Percentiles rank a stretch among this genome's conserved stretches.
phyloP scores from a whole-genome alignment of 2,797 vertebrate species.

The Falco biarmicus region DNA sequence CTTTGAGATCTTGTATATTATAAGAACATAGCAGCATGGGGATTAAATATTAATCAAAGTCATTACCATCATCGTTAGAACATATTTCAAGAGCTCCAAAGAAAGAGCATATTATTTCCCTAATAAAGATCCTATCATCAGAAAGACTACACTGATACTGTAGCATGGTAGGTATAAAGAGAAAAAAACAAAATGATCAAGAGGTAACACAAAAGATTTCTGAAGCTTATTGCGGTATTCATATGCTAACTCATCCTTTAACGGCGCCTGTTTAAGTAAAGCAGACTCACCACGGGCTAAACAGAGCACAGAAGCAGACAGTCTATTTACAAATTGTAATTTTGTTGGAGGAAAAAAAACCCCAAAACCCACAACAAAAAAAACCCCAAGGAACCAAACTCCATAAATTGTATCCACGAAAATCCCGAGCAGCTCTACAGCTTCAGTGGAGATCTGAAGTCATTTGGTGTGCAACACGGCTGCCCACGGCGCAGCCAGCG shows the following conservation, averaged over 20 bases:
- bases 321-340: neutral
- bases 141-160: neutral
- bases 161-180: neutral
- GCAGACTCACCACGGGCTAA: neutral
- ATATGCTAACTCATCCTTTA: constrained; percentile 5
- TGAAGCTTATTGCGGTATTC: neutral
- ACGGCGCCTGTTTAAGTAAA: neutral
- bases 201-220: constrained; percentile 4
- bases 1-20: constrained; percentile 48
- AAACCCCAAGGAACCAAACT: neutral
- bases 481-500: neutral
- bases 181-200: constrained; percentile 5
- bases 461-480: fast-evolving
- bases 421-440: neutral
- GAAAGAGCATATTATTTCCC: constrained; percentile 48
- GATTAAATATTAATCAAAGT: constrained; percentile 73
- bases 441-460: neutral
- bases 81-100: constrained; percentile 50
- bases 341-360: neutral
- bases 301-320: neutral
- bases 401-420: neutral
- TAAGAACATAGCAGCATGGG: constrained; percentile 38
- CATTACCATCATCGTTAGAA: constrained; percentile 40
- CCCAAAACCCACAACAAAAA: neutral
- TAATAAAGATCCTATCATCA: constrained; percentile 49